A percentile compares a stretch with the other conserved stretches of the same genome.
phyloP scores from a whole-genome alignment of 2,113 vertebrate genomes.

The Apistogramma diplotaenia region DNA sequence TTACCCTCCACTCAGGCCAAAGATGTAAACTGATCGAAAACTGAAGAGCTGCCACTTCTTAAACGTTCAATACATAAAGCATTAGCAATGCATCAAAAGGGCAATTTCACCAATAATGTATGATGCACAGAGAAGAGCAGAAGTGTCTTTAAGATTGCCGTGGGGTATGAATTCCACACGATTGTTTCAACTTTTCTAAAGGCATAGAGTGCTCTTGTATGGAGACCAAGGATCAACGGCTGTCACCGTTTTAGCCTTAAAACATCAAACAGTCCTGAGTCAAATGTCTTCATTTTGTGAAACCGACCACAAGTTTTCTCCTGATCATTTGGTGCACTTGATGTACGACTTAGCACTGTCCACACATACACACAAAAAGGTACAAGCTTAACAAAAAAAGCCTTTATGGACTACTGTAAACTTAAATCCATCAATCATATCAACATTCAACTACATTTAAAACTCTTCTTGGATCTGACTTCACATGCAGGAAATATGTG shows the following conservation, averaged over 20 bases:
- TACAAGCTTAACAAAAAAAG: slow-evolving; percentile 6
- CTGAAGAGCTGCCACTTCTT: slow-evolving; percentile 8
- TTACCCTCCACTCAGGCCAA: not conserved
- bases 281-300: not conserved
- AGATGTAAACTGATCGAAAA: slow-evolving; percentile 25
- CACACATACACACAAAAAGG: not conserved
- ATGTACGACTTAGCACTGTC: slow-evolving; percentile 4
- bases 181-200: not conserved
- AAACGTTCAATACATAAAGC: slow-evolving; percentile 26
- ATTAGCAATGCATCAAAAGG: slow-evolving; percentile 2
- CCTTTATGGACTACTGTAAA: slow-evolving; percentile 10
- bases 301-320: slow-evolving; percentile 9
- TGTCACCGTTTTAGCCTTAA: not conserved
- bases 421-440: not conserved
- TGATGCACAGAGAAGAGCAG: not conserved
- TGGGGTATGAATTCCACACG: not conserved
- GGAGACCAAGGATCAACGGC: not conserved
- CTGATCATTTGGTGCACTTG: slow-evolving; percentile 23
- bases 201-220: not conserved
- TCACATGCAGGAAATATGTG: not conserved
- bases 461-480: not conserved
- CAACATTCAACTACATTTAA: not conserved
- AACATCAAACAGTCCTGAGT: not conserved
- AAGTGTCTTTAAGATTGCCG: not conserved
- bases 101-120: not conserved